Evolutionary conservation across 2,797 vertebrate genomes (phyloP).

Genomic region (Eidolon dupreanum): DNA sequence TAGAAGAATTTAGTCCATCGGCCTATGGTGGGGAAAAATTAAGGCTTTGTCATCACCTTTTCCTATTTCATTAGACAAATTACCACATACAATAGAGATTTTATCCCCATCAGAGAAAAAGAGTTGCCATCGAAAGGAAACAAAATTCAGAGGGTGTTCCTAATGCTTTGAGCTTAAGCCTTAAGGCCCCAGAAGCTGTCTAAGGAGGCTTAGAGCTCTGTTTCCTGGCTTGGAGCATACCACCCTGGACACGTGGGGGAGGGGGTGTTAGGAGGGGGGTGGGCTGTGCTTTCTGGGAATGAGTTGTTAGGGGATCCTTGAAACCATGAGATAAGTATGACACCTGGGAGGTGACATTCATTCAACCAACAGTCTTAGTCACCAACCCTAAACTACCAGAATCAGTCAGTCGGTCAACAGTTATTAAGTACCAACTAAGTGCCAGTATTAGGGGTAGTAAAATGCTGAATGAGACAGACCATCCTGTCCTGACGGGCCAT

Average conservation of each 20-base stretch:
- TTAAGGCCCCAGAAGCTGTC: background rate
- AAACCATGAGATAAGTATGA: background rate
- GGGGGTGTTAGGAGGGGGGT: too few relatives aligned
- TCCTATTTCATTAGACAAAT: slow-evolving; percentile 1
- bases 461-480: background rate
- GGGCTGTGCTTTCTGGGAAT: background rate
- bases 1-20: background rate
- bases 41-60: background rate
- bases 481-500: background rate
- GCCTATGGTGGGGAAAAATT: background rate
- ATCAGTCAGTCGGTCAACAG: background rate
- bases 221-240: background rate
- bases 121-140: background rate
- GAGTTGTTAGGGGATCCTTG: background rate
- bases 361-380: background rate
- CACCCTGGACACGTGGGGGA: too few relatives aligned
- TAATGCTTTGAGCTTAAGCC: background rate
- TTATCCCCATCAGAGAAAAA: background rate
- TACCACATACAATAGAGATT: background rate
- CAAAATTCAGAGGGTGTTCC: background rate
- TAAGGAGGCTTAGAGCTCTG: background rate
- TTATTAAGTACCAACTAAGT: background rate
- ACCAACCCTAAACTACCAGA: background rate
- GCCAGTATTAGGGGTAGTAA: background rate
- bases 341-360: background rate